A percentile compares a stretch with the other conserved stretches of the same genome.
Evolutionary conservation across 2,797 vertebrate species (phyloP).

Genomic region (Denticeps clupeoides): DNA sequence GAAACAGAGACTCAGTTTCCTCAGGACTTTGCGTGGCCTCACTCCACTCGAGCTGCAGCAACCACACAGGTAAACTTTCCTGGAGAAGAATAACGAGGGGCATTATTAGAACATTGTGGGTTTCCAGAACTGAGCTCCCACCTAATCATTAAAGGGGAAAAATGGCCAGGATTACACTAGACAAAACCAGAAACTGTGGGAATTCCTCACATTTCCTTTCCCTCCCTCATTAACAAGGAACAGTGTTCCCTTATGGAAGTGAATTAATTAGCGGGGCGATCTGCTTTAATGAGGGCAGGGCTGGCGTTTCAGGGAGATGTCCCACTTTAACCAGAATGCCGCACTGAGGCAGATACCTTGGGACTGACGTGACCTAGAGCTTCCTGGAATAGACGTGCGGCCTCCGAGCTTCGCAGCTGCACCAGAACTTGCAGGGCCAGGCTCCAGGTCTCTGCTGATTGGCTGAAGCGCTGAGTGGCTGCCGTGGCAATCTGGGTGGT

Average conservation of each 20-base stretch:
- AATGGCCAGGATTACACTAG: no score
- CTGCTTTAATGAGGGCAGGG: conserved; percentile 39
- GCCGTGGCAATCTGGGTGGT: conserved; percentile 59
- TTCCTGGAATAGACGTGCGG: conserved; percentile 65
- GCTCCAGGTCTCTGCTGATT: conserved; percentile 67
- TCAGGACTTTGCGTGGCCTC: conserved; percentile 48
- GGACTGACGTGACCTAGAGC: conserved; percentile 62
- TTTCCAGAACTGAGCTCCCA: no score
- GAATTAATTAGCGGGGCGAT: conserved; percentile 6
- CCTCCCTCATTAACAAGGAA: background rate
- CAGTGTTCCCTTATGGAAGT: conserved; percentile 5
- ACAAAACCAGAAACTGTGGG: no score
- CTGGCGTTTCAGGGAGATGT: conserved; percentile 31
- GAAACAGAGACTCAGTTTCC: conserved; percentile 70
- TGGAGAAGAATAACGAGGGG: no score
- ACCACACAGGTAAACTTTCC: conserved; percentile 77
- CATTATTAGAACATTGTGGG: no score
- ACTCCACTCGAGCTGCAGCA: conserved; percentile 78
- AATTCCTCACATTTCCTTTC: background rate
- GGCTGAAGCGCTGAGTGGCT: conserved; percentile 54
- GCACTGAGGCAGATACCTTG: conserved; percentile 55
- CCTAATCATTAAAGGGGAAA: no score
- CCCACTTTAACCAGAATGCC: conserved; percentile 36
- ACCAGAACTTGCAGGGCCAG: conserved; percentile 65
- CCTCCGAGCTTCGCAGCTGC: conserved; percentile 42